Evolutionary conservation across 1,140 invertebrate genomes (phyloP), one percentile per base, ranked within the genome.

Genomic region (Drosophila bifasciata): DNA sequence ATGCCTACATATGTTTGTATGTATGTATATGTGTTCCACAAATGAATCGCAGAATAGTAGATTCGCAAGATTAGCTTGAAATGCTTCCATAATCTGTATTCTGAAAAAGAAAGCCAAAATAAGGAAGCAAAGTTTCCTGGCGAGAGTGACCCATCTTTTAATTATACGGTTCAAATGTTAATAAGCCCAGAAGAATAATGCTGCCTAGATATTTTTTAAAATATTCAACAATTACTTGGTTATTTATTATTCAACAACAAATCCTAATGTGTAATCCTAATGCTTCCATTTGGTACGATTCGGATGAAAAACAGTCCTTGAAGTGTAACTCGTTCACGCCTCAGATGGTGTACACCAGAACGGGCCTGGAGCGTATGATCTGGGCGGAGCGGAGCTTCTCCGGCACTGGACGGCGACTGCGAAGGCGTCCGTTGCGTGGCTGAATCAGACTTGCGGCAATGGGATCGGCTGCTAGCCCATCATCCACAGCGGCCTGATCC

Each of bases 361-460:
- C 62, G 1, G 89, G 89, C 46, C 75, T 62, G 11, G 89, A 76
- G 16, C 81, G 80, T n/a, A 89, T 79, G 39, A 90, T 64, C 51
- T 91, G 72, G 8, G 76, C 80, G 2, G 75, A 53, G 32, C 84
- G 84, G 4, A 83, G 52, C 39, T 81, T 86, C 63, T 89, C 74
- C 11, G 75, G 13, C 11, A 63, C 53, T 1, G 79, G 79, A 4
- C 80, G 72, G 39, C 72, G 76, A 9, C 43, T 51, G 50, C 79
- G 89, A 0, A 90, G 61, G 13, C 75, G 66, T 17, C 69, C 72
- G 16, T 76, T 88, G 17, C 89, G 79, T n/a, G 80, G 84, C 50
- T 86, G 89, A 9, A 90, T 88, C 6, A 91, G 51, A 46, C 76
- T 80, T 0, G 89, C 76, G 13, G 76, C 85, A 36, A 86, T 64